Base-by-base conservation (phyloP, 2,797 vertebrate genomes). In the Coendou prehensilis region DNA sequence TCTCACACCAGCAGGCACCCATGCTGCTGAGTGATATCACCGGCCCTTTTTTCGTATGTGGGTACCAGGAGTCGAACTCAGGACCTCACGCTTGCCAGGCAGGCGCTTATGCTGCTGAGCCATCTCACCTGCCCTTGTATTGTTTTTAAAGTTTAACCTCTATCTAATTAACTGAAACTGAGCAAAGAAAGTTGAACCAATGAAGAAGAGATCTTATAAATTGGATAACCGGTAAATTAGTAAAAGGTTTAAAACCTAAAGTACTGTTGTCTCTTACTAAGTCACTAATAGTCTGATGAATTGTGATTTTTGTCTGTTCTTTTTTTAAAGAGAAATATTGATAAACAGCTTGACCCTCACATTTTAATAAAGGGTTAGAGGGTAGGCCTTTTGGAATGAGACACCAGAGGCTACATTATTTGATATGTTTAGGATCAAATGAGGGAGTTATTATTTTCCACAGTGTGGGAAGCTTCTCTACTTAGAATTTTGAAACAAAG, bases 101-200 rank as follows among this genome's bases (percentile, higher is more conserved):
- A 41, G 37, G 37, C 37, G 2, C 37, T 41, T 41, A 41, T 41
- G 37, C 37, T 41, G 37, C 37, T 41, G 37, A 41, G 37, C 37
- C 2, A 41, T 41, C 37, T 41, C 37, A 41, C 37, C 37, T 41
- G 37, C 37, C 37, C 37, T 41, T 41, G 37, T 28, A 33, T 89
- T 57, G 23, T 50, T 81, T 92, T 22, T 23, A 5, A 87, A 33
- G 30, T 94, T 95, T 95, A 76, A 85, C 82, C 83, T 87, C 33
- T 64, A n/a, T 91, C 50, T 87, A 59, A n/a, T 83, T 93, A 90
- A n/a, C 30, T 86, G 54, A 87, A 92, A 75, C 59, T 33, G 52
- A 87, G 18, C n/a, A 78, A 88, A 84, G 87, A 83, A 89, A 90
- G 63, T 76, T 78, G 61, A 15, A 57, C 50, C 50, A 83, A 7